Evolutionary conservation across 2,888 invertebrate species (phyloP).

Genomic region (Stenolophus ochropezus): DNA sequence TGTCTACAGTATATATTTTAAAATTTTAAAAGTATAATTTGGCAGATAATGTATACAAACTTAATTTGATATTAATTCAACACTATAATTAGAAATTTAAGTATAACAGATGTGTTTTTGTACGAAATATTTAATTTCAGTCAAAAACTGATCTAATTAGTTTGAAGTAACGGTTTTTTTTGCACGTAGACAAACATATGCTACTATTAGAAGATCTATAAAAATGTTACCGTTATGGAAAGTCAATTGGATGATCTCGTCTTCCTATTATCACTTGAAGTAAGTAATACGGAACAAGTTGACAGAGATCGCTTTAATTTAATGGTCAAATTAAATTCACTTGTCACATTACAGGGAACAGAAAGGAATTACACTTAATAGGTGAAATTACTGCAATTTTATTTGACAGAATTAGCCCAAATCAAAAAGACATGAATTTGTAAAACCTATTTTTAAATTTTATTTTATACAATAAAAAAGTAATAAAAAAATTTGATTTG

Average conservation of each 20-base stretch:
- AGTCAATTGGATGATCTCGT: background rate
- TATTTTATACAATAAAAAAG: no score
- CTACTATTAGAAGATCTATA: constrained; percentile 1
- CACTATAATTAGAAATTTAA: no score
- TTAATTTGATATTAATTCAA: background rate
- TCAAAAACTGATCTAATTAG: background rate
- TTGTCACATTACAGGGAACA: background rate
- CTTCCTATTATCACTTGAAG: background rate
- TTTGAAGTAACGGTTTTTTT: constrained; percentile 2
- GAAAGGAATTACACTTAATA: background rate
- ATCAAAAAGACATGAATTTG: background rate
- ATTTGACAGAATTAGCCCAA: background rate
- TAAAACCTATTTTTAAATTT: no score
- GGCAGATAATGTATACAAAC: background rate
- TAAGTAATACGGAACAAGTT: background rate
- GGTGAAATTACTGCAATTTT: background rate
- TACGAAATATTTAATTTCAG: background rate
- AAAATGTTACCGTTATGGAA: background rate
- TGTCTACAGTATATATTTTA: background rate
- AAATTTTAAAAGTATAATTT: background rate
- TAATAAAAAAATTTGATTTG: no score
- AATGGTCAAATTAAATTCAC: background rate
- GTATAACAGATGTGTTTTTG: no score
- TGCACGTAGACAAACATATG: constrained; percentile 5
- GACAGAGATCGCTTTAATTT: background rate